A percentile compares a stretch with the other conserved stretches of the same genome.
Evolutionary conservation across 1,140 invertebrate species (phyloP).

Genomic region (Megalonaias nervosa): DNA sequence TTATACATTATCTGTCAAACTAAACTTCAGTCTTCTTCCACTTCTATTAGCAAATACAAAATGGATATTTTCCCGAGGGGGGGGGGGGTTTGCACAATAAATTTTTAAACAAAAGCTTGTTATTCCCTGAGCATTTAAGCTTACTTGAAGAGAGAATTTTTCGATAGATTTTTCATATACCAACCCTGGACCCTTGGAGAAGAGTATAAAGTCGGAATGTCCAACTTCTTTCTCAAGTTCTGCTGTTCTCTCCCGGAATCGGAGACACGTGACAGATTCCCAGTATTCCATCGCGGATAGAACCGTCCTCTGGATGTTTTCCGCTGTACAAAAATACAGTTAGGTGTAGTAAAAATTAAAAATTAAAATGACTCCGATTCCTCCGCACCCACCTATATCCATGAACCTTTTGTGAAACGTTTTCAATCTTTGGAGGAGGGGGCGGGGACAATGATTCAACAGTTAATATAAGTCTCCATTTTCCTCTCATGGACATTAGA

Average conservation of each 20-base stretch:
- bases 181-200: slow-evolving; percentile 10
- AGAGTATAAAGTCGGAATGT: not conserved
- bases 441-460: too few relatives aligned
- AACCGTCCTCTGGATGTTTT: not conserved
- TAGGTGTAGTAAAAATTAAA: too few relatives aligned
- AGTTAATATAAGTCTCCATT: too few relatives aligned
- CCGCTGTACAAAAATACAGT: too few relatives aligned
- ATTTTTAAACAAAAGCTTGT: not conserved
- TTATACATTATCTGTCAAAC: slow-evolving; percentile 17
- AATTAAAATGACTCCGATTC: too few relatives aligned
- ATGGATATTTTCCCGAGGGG: not conserved
- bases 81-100: too few relatives aligned
- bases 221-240: not conserved
- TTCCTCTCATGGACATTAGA: too few relatives aligned
- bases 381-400: too few relatives aligned
- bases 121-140: too few relatives aligned
- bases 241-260: slow-evolving; percentile 9
- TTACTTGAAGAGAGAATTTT: too few relatives aligned
- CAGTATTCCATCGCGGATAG: slow-evolving; percentile 15
- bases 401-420: too few relatives aligned
- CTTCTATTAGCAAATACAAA: slow-evolving; percentile 1
- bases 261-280: slow-evolving; percentile 10
- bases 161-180: not conserved
- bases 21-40: not conserved
- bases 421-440: too few relatives aligned